Conservation (phyloP, 2,888 invertebrate species). For the Caenorhabditis sp. region DNA sequence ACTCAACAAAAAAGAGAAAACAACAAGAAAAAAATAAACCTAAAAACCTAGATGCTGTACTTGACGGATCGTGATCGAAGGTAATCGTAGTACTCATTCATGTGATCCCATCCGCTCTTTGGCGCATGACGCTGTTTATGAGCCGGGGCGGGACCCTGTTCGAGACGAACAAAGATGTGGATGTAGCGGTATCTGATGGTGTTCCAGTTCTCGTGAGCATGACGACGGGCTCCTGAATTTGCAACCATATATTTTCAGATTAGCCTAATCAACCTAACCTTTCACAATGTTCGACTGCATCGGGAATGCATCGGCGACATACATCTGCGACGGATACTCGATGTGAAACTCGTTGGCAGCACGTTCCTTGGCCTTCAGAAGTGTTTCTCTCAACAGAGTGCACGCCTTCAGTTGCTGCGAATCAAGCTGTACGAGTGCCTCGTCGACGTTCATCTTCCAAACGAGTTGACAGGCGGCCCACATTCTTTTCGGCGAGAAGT, state of each 20-base stretch:
- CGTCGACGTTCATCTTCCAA: conserved; percentile 79
- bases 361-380: conserved; percentile 77
- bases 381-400: conserved; percentile 73
- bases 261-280: conserved; percentile 35
- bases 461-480: conserved; percentile 80
- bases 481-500: conserved; percentile 79
- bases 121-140: conserved; percentile 50
- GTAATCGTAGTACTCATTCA: conserved; percentile 79
- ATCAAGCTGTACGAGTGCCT: conserved; percentile 76
- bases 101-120: conserved; percentile 78
- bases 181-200: conserved; percentile 80
- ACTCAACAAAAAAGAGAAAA: conserved; percentile 30
- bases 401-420: conserved; percentile 74
- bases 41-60: conserved; percentile 71
- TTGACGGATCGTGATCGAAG: conserved; percentile 77
- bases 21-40: conserved; percentile 8
- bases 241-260: too few relatives aligned
- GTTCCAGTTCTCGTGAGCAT: conserved; percentile 81
- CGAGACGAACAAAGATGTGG: conserved; percentile 80
- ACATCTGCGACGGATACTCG: conserved; percentile 78
- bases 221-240: conserved; percentile 75
- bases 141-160: conserved; percentile 71
- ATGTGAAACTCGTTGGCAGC: conserved; percentile 80
- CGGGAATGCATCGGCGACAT: conserved; percentile 81
- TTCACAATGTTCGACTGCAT: conserved; percentile 80